Conservation (phyloP, 2,888 invertebrate species). For the Belgica antarctica region DNA sequence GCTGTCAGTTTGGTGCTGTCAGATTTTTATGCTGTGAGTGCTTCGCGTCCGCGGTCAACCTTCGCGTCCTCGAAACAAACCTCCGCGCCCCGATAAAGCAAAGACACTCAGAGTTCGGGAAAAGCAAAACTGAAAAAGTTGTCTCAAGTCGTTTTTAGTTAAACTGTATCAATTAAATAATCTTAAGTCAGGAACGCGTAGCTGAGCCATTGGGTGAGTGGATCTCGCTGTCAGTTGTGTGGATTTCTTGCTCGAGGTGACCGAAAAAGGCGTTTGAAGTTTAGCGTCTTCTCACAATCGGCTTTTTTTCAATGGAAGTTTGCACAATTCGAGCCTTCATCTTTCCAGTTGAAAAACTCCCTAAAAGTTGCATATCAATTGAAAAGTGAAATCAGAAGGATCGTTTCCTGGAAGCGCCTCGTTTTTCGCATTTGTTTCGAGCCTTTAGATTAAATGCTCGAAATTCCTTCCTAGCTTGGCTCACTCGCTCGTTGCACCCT, state of each 20-base stretch:
- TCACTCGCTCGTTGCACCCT: constrained; percentile 23
- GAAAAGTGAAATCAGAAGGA: not conserved
- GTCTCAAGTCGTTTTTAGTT: constrained; percentile 4
- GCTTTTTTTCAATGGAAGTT: constrained; percentile 27
- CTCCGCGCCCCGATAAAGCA: too few species aligned
- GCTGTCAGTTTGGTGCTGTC: too few species aligned
- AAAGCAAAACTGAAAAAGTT: too few species aligned
- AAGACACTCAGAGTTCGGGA: too few species aligned
- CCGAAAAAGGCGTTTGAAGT: not conserved
- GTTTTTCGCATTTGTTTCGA: too few species aligned
- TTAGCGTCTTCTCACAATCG: constrained; percentile 40
- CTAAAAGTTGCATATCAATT: constrained; percentile 39
- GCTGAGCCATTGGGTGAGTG: constrained; percentile 15
- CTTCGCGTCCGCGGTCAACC: too few species aligned
- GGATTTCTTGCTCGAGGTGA: constrained; percentile 2
- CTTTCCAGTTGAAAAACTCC: constrained; percentile 41
- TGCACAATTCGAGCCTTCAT: constrained; percentile 24
- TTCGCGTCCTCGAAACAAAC: too few species aligned
- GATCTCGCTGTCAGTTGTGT: not conserved
- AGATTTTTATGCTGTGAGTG: too few species aligned
- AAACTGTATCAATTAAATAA: constrained; percentile 33
- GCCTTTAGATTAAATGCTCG: too few species aligned
- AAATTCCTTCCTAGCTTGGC: not conserved
- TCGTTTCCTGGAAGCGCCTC: too few species aligned
- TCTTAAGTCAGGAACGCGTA: not conserved